phyloP scores from a whole-genome alignment of 1,140 invertebrate species.

The Trichonephila clavipes region DNA sequence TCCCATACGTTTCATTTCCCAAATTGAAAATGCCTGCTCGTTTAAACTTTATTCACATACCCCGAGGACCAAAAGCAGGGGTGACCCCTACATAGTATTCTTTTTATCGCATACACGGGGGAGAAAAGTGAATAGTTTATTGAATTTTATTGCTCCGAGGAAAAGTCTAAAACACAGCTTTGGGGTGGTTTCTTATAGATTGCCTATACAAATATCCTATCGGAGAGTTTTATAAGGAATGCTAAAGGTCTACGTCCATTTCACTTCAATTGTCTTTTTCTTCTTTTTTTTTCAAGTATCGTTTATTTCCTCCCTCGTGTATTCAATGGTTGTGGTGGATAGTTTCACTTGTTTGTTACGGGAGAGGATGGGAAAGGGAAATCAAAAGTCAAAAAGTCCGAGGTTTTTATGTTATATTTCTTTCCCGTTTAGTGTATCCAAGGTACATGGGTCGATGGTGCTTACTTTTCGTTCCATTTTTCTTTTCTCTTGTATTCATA shows the following conservation, averaged over 20 bases:
- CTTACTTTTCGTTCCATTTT: background rate
- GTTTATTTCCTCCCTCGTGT: background rate
- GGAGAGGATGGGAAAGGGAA: background rate
- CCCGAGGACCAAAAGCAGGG: background rate
- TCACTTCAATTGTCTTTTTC: background rate
- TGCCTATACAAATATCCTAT: slow-evolving; percentile 42
- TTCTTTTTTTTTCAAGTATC: background rate
- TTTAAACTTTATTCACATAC: background rate
- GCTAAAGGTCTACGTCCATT: background rate
- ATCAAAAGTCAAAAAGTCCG: background rate
- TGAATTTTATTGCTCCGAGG: slow-evolving; percentile 58
- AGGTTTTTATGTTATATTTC: background rate
- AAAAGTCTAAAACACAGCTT: slow-evolving; percentile 59
- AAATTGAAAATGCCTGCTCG: slow-evolving; percentile 1
- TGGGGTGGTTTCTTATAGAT: slow-evolving; percentile 47
- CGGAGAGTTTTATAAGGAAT: slow-evolving; percentile 1
- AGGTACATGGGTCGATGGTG: background rate
- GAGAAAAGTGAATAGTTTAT: slow-evolving; percentile 52
- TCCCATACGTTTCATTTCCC: slow-evolving; percentile 3
- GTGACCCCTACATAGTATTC: background rate
- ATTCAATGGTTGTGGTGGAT: slow-evolving; percentile 19
- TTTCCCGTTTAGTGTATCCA: background rate
- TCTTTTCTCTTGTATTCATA: background rate
- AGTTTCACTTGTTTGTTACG: background rate
- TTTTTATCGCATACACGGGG: background rate